phyloP scores from a whole-genome alignment of 2,888 invertebrate species.

The Cecidostiba fungosa region DNA sequence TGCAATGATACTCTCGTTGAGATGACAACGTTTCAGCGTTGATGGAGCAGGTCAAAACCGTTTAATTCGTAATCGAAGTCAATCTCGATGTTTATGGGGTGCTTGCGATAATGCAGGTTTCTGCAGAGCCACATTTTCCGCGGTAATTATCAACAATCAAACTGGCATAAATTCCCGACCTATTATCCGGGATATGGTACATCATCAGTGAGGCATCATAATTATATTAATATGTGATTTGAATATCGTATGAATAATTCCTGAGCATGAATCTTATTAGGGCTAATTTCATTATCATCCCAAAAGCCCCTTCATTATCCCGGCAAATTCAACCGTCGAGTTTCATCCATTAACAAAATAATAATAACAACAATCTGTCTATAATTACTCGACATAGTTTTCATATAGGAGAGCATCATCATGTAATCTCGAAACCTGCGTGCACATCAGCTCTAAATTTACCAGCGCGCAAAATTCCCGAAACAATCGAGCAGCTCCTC shows the following conservation, averaged over 20 bases:
- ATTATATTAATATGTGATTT: not conserved
- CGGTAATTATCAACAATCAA: not conserved
- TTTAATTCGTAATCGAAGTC: no score
- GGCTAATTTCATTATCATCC: conserved; percentile 2
- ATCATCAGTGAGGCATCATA: not conserved
- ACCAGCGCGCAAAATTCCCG: no score
- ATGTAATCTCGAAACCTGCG: no score
- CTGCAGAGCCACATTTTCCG: no score
- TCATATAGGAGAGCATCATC: no score
- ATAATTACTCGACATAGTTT: not conserved
- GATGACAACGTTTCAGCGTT: no score
- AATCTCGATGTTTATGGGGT: no score
- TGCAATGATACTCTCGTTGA: no score
- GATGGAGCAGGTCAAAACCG: no score
- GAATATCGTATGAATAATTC: not conserved
- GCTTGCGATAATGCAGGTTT: no score
- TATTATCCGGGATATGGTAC: not conserved
- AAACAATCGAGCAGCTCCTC: not conserved
- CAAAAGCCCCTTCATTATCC: not conserved
- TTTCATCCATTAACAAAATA: not conserved
- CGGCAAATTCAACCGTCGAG: not conserved
- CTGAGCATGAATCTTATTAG: not conserved
- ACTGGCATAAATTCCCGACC: not conserved
- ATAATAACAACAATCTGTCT: not conserved
- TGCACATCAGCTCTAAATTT: no score